Base-by-base conservation (phyloP, 2,797 vertebrate genomes). In the Discoglossus pictus region DNA sequence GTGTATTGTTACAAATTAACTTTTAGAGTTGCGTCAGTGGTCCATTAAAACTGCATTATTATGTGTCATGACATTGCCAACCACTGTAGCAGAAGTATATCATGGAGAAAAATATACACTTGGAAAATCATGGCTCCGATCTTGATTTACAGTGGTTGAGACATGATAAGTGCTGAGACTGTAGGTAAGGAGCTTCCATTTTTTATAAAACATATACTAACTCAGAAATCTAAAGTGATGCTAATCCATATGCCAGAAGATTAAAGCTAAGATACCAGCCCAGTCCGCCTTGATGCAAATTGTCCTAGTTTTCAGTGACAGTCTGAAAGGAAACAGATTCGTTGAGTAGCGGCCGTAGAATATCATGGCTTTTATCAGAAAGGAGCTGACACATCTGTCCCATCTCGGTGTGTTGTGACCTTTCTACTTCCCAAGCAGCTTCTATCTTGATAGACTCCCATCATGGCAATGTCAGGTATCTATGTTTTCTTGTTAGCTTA, bases 391-490 rank as follows among this genome's bases (percentile, higher is more conserved):
- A 68, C 46, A 47, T 54, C 20, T 68, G 56, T 44, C 40, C 56
- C 58, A 16, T 69, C 50, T 62, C 17, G 48, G 59, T 38, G 48
- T 55, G 60, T 55, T 16, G 55, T 69, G 50, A 69, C 67, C 67
- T 69, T 69, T 69, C 8, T 48, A 48, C 50, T 62, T 62, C 39
- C 23, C 17, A 31, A 47, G 42, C 59, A 48, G 31, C 43, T 55
- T 55, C 59, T 53, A 55, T 62, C 59, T 69, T 62, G 50, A 69
- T 55, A 62, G 50, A 62, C 67, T 62, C 18, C 66, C 11, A 34
- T 62, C 50, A 55, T 40, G 40, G 24, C 24, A 69, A 69, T 69
- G 67, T 46, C 58, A 68, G 58, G 40, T 61, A 40, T 68, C 58
- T 36, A 40, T 36, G 31, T 51, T 47, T 55, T 62, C 67, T 69